Conservation (phyloP, 2,888 invertebrate genomes). For the Agrotis puta region DNA sequence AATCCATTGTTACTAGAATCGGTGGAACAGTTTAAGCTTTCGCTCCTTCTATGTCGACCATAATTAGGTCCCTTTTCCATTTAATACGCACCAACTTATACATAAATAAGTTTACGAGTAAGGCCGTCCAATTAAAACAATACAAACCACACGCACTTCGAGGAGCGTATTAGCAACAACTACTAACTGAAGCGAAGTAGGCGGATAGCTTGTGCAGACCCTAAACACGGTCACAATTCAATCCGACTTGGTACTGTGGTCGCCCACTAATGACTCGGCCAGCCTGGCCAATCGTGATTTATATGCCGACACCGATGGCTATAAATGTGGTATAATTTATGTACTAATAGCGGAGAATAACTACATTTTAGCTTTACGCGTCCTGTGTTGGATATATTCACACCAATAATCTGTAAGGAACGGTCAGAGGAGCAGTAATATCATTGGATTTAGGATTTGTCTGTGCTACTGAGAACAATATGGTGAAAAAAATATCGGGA, state of each 20-base stretch:
- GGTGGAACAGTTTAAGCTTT: not conserved
- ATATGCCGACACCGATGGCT: conserved; percentile 79
- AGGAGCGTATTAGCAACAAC: conserved; percentile 27
- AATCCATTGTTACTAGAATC: not conserved
- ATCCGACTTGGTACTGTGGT: conserved; percentile 79
- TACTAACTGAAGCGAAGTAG: conserved; percentile 14
- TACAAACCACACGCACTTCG: conserved; percentile 23
- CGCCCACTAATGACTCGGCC: conserved; percentile 85
- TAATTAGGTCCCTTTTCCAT: not conserved
- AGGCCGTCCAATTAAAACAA: conserved; percentile 35
- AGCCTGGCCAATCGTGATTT: conserved; percentile 85
- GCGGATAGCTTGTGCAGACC: conserved; percentile 50
- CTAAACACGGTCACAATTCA: conserved; percentile 81
- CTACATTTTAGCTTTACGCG: conserved; percentile 11
- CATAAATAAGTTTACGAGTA: not conserved
- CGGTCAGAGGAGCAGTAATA: too few species aligned
- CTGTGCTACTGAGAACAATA: too few species aligned
- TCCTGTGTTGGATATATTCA: not conserved
- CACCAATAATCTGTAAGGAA: not conserved
- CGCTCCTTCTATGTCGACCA: not conserved
- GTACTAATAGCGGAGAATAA: conserved; percentile 37
- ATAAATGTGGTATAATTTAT: conserved; percentile 64
- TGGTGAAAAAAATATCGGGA: too few species aligned
- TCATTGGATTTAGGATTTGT: too few species aligned
- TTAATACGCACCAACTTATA: not conserved